These are phyloP conservation scores for Chromoteleia sp. DNA, from an alignment of 2,888 invertebrate species.

Conservation along the genomic window DNA sequence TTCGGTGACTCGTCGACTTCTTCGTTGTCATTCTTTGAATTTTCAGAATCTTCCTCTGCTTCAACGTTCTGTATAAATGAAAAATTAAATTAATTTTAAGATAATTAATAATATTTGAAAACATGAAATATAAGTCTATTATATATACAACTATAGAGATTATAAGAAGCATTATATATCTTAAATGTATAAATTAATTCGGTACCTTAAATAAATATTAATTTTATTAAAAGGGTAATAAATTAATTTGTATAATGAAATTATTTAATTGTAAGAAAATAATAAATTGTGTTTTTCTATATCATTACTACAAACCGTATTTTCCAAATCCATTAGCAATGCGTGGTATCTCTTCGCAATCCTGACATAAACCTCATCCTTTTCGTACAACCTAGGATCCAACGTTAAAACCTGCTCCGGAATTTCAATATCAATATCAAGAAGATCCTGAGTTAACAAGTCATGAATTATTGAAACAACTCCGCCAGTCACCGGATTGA, in stretches of 20 bases:
- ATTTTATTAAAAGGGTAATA: no score
- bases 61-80: slow-evolving; percentile 18
- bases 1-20: slow-evolving; percentile 10
- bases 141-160: no score
- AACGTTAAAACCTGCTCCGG: slow-evolving; percentile 87
- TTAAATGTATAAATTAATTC: no score
- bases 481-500: slow-evolving; percentile 85
- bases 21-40: slow-evolving; percentile 3
- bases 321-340: slow-evolving; percentile 78
- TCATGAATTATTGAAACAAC: slow-evolving; percentile 86
- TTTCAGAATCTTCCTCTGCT: slow-evolving; percentile 22
- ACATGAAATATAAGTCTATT: no score
- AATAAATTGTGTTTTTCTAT: no score
- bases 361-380: slow-evolving; percentile 85
- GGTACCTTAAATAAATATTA: no score
- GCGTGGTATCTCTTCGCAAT: slow-evolving; percentile 83
- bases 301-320: slow-evolving; percentile 27
- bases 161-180: no score
- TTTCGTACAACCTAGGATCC: slow-evolving; percentile 85
- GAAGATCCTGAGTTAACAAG: slow-evolving; percentile 77
- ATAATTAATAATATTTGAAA: slow-evolving; percentile 5
- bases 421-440: slow-evolving; percentile 85
- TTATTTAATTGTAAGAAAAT: no score
- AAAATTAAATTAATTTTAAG: no score
- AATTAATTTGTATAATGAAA: no score